A percentile compares a stretch with the other conserved stretches of the same genome.
These are phyloP conservation scores for Drosophila sturtevanti DNA, from an alignment of 1,140 invertebrate species.

Conservation along the genomic window DNA sequence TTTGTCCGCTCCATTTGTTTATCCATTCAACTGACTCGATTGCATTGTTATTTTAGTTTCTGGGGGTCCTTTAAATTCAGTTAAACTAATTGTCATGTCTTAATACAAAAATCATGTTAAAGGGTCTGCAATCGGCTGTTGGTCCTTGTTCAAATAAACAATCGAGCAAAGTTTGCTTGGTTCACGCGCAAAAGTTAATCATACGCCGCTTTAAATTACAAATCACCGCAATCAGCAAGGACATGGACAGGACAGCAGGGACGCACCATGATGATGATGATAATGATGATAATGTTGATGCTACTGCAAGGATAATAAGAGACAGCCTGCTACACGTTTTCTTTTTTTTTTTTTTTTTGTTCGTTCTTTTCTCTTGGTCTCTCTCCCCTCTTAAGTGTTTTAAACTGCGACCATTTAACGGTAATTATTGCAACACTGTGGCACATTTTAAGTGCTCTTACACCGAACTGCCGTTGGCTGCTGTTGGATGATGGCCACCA, in stretches of 20 bases:
- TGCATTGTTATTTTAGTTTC: neutral
- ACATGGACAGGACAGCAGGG: slow-evolving; percentile 28
- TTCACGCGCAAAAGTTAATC: slow-evolving; percentile 61
- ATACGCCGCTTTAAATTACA: slow-evolving; percentile 75
- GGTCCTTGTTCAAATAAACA: neutral
- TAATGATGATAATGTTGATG: slow-evolving; percentile 3
- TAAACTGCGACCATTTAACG: slow-evolving; percentile 77
- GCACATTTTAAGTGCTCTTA: slow-evolving; percentile 74
- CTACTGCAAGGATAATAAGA: slow-evolving; percentile 66
- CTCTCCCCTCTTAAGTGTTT: slow-evolving; percentile 59
- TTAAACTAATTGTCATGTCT: slow-evolving; percentile 6
- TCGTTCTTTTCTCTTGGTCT: neutral
- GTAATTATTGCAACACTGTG: slow-evolving; percentile 81
- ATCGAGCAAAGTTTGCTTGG: neutral
- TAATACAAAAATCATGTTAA: neutral
- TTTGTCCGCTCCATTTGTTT: slow-evolving; percentile 25
- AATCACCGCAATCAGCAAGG: slow-evolving; percentile 70
- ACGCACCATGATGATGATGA: slow-evolving; percentile 14
- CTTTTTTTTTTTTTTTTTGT: slow-evolving; percentile 33
- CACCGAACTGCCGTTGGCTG: slow-evolving; percentile 26
- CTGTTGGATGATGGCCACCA: slow-evolving; percentile 35
- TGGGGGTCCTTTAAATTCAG: neutral
- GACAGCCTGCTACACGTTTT: slow-evolving; percentile 52
- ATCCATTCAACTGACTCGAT: slow-evolving; percentile 10
- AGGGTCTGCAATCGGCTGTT: neutral